Evolutionary conservation across 2,888 invertebrate species (phyloP), one percentile per base, ranked within the genome.

Genomic region (Sminthurides aquaticus): DNA sequence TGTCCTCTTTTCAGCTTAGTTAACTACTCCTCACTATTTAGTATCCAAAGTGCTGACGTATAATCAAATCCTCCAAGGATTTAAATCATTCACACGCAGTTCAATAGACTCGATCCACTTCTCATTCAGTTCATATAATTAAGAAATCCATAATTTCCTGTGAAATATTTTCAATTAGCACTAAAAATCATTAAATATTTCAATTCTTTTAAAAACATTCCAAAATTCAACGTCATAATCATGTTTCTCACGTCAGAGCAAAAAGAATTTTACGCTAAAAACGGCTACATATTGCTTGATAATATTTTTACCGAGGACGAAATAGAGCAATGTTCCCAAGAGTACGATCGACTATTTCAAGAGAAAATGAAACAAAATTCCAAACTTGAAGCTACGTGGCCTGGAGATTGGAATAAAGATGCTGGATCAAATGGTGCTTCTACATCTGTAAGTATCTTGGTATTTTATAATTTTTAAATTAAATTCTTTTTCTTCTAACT

Each of bases 351-450:
- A 54, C 71, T 84, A 64, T 84, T 84, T 71, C 76, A 76, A 28
- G 78, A 80, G 62, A 84, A 84, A 75, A 80, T 79, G 62, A 59
- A 69, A 1, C 48, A 64, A 27, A 68, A 74, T 22, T 72, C 78
- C 15, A 81, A 81, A 67, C 78, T 82, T 74, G 84, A 84, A 73
- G 80, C 83, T 49, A 80, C 82, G 0, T 84, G 84, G 84, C 77
- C 77, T 0, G 84, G 84, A 5, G 79, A 80, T n/a, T 76, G 81
- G 76, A 72, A 73, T 11, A 61, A 64, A 24, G 61, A 66, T 8
- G 34, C 54, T 22, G 48, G 64, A 28, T n/a, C n/a, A n/a, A 62
- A 60, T n/a, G 60, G 11, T 43, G 43, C 43, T 43, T 43, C 43
- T 11, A 18, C 43, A 24, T 59, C 54, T 0, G 64, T 64, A 59